Percentiles rank a stretch among this genome's conserved stretches.
Conservation (phyloP, 2,797 vertebrate species). For the Pristis pectinata region DNA sequence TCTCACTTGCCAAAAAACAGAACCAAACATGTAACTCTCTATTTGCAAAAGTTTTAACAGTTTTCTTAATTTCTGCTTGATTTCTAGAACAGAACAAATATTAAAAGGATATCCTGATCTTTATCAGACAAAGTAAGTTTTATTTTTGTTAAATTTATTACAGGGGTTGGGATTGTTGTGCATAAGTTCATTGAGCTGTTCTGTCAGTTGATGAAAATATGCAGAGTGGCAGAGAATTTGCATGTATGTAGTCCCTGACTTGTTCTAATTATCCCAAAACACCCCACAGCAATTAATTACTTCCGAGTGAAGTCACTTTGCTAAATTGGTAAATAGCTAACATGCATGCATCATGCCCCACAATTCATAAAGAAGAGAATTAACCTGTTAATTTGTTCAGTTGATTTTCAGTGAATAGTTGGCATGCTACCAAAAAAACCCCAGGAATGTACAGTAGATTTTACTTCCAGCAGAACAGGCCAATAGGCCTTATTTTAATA, state of each 20-base stretch:
- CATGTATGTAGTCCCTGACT: background rate
- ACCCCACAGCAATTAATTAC: background rate
- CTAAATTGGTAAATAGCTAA: background rate
- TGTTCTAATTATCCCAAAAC: background rate
- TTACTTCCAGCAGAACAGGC: background rate
- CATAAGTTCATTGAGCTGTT: background rate
- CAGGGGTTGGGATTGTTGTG: background rate
- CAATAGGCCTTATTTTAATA: background rate
- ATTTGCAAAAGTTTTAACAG: constrained; percentile 35
- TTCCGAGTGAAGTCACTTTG: background rate
- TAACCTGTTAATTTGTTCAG: background rate
- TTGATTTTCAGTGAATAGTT: background rate
- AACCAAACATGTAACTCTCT: background rate
- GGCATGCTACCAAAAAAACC: background rate
- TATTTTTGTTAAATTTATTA: constrained; percentile 34
- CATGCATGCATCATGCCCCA: background rate
- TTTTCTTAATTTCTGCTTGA: constrained; percentile 40
- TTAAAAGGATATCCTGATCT: constrained; percentile 54
- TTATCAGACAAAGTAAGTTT: constrained; percentile 60
- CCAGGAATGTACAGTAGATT: background rate
- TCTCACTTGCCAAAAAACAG: background rate
- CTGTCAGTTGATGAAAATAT: background rate
- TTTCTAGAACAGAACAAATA: constrained; percentile 56
- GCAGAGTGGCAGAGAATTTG: background rate
- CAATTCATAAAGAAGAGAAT: background rate